A percentile compares a stretch with the other conserved stretches of the same genome.
Evolutionary conservation across 1,140 invertebrate species (phyloP).

Genomic region (Paracyclopina nana): DNA sequence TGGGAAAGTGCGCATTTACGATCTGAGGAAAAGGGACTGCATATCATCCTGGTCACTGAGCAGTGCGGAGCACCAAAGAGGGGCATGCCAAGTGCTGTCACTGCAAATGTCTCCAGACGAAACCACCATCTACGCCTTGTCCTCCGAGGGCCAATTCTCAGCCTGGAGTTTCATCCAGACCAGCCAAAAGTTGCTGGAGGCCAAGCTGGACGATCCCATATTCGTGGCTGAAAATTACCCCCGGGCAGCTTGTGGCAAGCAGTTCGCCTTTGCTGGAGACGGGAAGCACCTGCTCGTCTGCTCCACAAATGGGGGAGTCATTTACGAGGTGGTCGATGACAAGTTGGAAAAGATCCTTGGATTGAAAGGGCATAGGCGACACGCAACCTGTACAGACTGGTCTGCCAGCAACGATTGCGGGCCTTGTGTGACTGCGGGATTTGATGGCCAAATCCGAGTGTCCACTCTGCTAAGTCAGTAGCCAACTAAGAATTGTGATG

Average conservation of each 20-base stretch:
- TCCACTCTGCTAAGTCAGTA: constrained; percentile 9
- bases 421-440: neutral
- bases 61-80: neutral
- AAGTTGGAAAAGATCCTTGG: constrained; percentile 5
- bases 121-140: neutral
- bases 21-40: constrained; percentile 5
- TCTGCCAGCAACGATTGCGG: constrained; percentile 2
- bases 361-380: neutral
- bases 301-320: constrained; percentile 8
- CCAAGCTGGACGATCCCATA: neutral
- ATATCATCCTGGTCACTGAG: neutral
- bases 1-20: constrained; percentile 6
- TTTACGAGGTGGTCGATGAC: neutral
- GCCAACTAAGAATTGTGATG: no score
- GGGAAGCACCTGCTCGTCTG: constrained; percentile 3
- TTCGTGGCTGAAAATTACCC: neutral
- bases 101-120: constrained; percentile 4
- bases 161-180: constrained; percentile 6
- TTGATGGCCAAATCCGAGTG: neutral
- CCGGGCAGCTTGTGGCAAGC: neutral
- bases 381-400: constrained; percentile 8
- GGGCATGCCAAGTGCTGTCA: neutral
- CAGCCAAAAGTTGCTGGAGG: neutral
- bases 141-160: neutral
- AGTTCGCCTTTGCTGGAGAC: constrained; percentile 2